phyloP scores from a whole-genome alignment of 2,113 vertebrate species.

The Macaca mulatta region DNA sequence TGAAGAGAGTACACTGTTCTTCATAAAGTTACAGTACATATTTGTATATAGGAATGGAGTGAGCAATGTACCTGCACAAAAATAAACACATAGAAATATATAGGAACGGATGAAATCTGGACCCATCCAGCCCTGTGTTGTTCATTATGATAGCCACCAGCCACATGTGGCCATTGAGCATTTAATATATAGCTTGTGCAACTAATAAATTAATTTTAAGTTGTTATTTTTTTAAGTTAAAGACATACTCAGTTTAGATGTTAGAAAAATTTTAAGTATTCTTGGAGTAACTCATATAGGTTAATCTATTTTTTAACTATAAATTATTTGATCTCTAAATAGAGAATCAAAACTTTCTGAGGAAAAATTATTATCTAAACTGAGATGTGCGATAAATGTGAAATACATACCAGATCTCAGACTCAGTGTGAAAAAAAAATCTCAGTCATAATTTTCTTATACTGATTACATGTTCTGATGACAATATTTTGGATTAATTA shows the following conservation, averaged over 20 bases:
- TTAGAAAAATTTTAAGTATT: background rate
- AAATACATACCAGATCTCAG: background rate
- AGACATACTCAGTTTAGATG: background rate
- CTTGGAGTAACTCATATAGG: background rate
- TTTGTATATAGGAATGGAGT: no score
- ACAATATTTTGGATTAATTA: background rate
- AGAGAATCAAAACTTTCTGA: background rate
- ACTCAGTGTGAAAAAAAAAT: background rate
- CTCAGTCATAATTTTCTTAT: slow-evolving; percentile 1
- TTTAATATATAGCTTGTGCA: background rate
- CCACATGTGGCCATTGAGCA: background rate
- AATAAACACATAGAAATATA: background rate
- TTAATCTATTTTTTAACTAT: background rate
- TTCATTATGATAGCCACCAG: background rate
- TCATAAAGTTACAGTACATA: background rate
- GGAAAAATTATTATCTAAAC: slow-evolving; percentile 15
- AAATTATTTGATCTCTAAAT: slow-evolving; percentile 17
- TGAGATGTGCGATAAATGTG: background rate
- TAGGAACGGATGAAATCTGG: background rate
- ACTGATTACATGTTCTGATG: background rate
- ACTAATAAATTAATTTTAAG: background rate
- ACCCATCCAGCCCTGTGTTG: no score
- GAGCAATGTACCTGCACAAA: background rate
- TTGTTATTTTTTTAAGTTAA: background rate
- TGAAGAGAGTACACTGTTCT: background rate